Evolutionary conservation across 2,797 vertebrate species (phyloP).

Genomic region (Oreochromis grahami): DNA sequence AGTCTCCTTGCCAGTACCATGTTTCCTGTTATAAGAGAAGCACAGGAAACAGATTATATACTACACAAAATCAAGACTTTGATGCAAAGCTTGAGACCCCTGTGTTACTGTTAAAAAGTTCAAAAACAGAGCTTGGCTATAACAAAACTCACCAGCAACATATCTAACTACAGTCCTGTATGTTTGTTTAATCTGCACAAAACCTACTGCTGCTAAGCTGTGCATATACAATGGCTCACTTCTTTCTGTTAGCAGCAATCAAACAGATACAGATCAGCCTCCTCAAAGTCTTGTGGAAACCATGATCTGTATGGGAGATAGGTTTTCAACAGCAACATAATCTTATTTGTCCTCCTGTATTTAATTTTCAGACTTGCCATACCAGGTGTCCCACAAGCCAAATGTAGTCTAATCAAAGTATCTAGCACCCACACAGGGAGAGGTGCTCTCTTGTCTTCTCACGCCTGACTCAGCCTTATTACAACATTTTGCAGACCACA

Average conservation of each 20-base stretch:
- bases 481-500: constrained; percentile 19
- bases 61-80: background rate
- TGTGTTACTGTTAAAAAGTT: background rate
- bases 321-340: background rate
- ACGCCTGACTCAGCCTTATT: constrained; percentile 45
- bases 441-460: background rate
- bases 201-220: background rate
- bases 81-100: background rate
- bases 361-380: constrained; percentile 5
- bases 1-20: constrained; percentile 89
- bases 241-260: background rate
- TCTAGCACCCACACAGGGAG: background rate
- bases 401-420: background rate
- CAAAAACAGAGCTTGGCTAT: background rate
- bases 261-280: background rate
- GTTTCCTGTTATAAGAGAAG: constrained; percentile 82
- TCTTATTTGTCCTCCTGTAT: background rate
- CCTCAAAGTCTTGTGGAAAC: background rate
- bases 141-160: background rate
- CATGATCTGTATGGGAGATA: background rate
- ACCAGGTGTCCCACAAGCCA: background rate
- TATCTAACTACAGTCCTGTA: background rate
- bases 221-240: background rate
- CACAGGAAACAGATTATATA: background rate
- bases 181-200: background rate